These are phyloP conservation scores for Sander lucioperca DNA, from an alignment of 2,113 vertebrate genomes.

Conservation along the genomic window DNA sequence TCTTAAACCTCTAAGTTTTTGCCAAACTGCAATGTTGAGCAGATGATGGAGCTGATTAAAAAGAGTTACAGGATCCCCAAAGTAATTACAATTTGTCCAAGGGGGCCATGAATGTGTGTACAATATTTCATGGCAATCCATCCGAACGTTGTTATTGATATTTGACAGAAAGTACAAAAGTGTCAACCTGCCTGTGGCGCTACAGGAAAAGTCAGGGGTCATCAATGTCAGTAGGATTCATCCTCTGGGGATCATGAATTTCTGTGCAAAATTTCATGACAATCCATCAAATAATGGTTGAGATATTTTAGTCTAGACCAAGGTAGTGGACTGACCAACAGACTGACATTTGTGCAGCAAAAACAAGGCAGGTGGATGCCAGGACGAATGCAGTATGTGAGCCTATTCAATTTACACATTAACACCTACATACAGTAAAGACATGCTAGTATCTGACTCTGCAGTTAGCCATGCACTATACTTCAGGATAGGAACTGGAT, in stretches of 20 bases:
- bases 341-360: not conserved
- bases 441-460: not conserved
- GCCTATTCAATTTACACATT: slow-evolving; percentile 23
- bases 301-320: not conserved
- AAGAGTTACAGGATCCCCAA: not conserved
- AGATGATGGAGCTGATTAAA: not conserved
- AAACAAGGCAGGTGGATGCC: not conserved
- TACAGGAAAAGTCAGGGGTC: not conserved
- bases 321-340: not conserved
- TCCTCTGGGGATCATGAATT: not conserved
- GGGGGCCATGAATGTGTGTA: not conserved
- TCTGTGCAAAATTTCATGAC: not conserved
- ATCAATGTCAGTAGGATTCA: not conserved
- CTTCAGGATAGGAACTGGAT: slow-evolving; percentile 1
- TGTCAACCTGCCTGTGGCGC: not conserved
- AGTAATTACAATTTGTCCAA: not conserved
- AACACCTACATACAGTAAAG: slow-evolving; percentile 11
- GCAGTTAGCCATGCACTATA: not conserved
- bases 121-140: not conserved
- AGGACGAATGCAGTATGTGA: not conserved
- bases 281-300: not conserved
- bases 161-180: not conserved
- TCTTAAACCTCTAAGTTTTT: not conserved
- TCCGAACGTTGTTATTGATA: not conserved
- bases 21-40: not conserved